Evolutionary conservation across 2,797 vertebrate genomes (phyloP).

Genomic region (Rhynchotus rufescens): DNA sequence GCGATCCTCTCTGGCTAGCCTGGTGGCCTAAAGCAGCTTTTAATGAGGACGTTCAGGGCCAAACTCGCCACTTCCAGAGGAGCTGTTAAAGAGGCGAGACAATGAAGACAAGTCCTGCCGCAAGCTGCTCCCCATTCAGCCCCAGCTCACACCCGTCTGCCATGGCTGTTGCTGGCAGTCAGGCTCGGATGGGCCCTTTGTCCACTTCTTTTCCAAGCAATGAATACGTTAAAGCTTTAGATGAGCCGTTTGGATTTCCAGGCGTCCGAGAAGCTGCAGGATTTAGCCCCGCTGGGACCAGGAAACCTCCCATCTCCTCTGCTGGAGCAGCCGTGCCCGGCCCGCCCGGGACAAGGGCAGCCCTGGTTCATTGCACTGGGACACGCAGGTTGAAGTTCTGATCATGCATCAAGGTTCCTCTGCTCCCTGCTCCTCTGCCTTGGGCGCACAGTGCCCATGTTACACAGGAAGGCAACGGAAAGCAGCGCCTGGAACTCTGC

Average conservation of each 20-base stretch:
- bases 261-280: not conserved
- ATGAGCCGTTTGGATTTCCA: not conserved
- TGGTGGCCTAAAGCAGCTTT: slow-evolving; percentile 42
- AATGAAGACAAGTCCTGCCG: not conserved
- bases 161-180: slow-evolving; percentile 45
- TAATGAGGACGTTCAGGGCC: slow-evolving; percentile 41
- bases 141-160: not conserved
- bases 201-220: not conserved
- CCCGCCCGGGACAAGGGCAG: too few species aligned
- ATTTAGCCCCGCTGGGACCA: too few species aligned
- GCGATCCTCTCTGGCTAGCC: not conserved
- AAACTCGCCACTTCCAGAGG: not conserved
- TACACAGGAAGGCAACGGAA: not conserved
- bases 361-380: too few species aligned
- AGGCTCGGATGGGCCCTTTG: slow-evolving; percentile 62
- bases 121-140: not conserved
- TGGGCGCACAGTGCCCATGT: rapidly evolving
- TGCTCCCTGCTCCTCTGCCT: not conserved
- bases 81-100: not conserved
- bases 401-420: rapidly evolving
- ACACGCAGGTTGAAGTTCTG: not conserved
- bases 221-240: not conserved
- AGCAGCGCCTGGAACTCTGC: not conserved
- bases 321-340: too few species aligned
- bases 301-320: too few species aligned